Percentiles rank a stretch among this genome's conserved stretches.
Evolutionary conservation across 1,140 invertebrate genomes (phyloP).

Genomic region (Palaemon carinicauda): DNA sequence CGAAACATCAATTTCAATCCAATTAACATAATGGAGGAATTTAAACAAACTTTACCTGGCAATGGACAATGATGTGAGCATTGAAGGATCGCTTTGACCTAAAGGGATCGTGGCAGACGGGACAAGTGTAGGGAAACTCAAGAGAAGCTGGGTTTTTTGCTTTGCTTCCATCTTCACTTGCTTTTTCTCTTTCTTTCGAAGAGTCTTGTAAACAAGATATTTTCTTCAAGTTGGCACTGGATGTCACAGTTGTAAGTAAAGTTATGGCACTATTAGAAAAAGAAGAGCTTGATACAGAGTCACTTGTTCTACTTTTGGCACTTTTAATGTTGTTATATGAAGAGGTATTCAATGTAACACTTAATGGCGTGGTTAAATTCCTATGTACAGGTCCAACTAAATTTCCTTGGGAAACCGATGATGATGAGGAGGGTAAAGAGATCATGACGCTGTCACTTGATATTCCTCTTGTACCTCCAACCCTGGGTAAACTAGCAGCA

Average conservation of each 20-base stretch:
- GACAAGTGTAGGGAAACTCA: slow-evolving; percentile 10
- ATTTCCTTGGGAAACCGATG: background rate
- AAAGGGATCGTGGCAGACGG: slow-evolving; percentile 30
- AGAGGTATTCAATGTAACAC: background rate
- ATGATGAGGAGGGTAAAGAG: no score
- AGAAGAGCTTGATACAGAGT: background rate
- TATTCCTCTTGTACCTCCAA: no score
- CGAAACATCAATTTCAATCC: no score
- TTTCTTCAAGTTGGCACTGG: slow-evolving; percentile 34
- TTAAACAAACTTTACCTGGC: slow-evolving; percentile 36
- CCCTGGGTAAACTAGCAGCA: no score
- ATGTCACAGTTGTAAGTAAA: slow-evolving; percentile 26
- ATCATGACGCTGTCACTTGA: no score
- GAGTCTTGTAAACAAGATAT: background rate
- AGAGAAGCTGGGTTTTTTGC: background rate
- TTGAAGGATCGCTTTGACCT: slow-evolving; percentile 37
- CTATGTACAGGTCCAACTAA: background rate
- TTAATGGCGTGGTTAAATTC: slow-evolving; percentile 9
- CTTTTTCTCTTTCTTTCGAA: background rate
- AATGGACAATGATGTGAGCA: slow-evolving; percentile 44
- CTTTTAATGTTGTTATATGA: slow-evolving; percentile 3
- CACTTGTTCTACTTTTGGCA: slow-evolving; percentile 14
- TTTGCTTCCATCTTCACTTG: background rate
- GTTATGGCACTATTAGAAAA: slow-evolving; percentile 34
- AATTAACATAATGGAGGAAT: no score